A percentile compares a stretch with the other conserved stretches of the same genome.
Evolutionary conservation across 2,888 invertebrate species (phyloP).

Genomic region (Odontocolon sp.): DNA sequence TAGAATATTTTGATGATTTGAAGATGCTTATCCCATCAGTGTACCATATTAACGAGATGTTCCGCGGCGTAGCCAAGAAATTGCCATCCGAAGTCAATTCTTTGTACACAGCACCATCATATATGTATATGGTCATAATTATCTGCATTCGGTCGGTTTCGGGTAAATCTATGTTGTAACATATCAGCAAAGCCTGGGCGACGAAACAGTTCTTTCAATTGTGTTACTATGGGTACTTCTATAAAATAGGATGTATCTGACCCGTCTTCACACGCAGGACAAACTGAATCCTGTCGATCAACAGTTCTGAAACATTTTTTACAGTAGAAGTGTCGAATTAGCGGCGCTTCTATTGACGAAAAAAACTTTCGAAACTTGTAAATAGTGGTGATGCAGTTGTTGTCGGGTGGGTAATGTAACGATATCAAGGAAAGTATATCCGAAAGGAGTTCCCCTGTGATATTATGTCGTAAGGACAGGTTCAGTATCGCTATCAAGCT

Average conservation of each 20-base stretch:
- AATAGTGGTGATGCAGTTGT: slow-evolving; percentile 33
- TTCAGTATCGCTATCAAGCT: slow-evolving; percentile 16
- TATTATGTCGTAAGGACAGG: background rate
- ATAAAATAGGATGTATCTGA: slow-evolving; percentile 36
- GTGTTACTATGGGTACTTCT: slow-evolving; percentile 45
- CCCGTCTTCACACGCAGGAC: slow-evolving; percentile 15
- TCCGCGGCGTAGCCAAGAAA: background rate
- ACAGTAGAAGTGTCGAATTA: slow-evolving; percentile 50
- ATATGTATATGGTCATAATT: background rate
- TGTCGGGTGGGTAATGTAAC: slow-evolving; percentile 42
- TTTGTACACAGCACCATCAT: background rate
- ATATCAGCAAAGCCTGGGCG: slow-evolving; percentile 35
- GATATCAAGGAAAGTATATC: slow-evolving; percentile 20
- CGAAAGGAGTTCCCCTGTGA: slow-evolving; percentile 7
- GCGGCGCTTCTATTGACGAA: slow-evolving; percentile 22
- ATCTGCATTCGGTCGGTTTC: background rate
- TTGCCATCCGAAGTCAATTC: background rate
- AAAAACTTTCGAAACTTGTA: slow-evolving; percentile 52
- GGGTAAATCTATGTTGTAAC: background rate
- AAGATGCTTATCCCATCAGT: background rate
- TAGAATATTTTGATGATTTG: background rate
- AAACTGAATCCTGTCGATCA: slow-evolving; percentile 3
- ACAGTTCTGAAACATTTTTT: slow-evolving; percentile 29
- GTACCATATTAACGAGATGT: background rate
- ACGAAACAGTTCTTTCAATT: slow-evolving; percentile 41